A percentile compares a stretch with the other conserved stretches of the same genome.
Conservation (phyloP, 2,888 invertebrate species). For the Meliscaeva auricollis region DNA sequence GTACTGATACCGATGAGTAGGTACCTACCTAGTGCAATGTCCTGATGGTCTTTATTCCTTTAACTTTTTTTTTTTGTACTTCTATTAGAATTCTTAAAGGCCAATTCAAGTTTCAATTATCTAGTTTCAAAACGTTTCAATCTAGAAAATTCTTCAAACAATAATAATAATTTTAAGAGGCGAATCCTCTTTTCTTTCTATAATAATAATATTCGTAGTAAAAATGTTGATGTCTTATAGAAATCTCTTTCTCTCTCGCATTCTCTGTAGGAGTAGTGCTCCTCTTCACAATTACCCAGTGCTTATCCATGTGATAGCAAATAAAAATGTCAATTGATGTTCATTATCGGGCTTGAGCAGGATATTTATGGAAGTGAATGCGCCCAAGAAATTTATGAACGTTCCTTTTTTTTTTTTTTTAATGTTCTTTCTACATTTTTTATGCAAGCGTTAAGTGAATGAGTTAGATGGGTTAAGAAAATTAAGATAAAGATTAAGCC, state of each 20-base stretch:
- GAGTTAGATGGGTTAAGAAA: conserved; percentile 47
- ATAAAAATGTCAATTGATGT: conserved; percentile 75
- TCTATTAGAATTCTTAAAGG: not conserved
- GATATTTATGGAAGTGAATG: conserved; percentile 64
- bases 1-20: conserved; percentile 5
- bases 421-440: conserved; percentile 36
- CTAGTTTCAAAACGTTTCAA: conserved; percentile 32
- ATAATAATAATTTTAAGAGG: conserved; percentile 31
- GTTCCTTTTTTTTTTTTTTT: conserved; percentile 51
- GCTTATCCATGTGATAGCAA: conserved; percentile 74
- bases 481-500: conserved; percentile 33
- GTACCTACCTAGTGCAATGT: conserved; percentile 39
- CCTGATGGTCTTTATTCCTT: conserved; percentile 25
- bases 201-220: not conserved
- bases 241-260: not conserved
- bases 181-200: not conserved
- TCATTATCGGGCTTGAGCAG: conserved; percentile 69
- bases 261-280: conserved; percentile 27
- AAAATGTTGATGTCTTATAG: conserved; percentile 35
- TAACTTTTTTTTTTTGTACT: not conserved
- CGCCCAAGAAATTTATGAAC: conserved; percentile 58
- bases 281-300: conserved; percentile 56
- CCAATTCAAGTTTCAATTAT: conserved; percentile 70
- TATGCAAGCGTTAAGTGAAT: conserved; percentile 54
- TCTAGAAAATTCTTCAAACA: conserved; percentile 32